Evolutionary conservation across 2,888 invertebrate species (phyloP), one percentile per base, ranked within the genome.

Genomic region (Alsophila aescularia): DNA sequence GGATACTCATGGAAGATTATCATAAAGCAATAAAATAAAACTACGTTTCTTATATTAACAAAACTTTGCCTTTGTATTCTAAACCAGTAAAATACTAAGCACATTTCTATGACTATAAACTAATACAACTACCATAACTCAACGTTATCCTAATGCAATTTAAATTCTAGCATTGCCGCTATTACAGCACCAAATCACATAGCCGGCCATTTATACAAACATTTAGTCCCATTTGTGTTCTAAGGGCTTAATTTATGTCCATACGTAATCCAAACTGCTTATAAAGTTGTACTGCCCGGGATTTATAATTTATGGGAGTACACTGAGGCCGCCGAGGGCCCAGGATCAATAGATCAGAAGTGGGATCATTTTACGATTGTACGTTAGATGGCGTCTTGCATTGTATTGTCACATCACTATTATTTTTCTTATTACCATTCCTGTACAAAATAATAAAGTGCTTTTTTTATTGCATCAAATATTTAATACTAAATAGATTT

Each of bases 191-290:
- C 39, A 45, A 55, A 59, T 59, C 55, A 47, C 50, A 52, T 50
- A 49, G 41, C 59, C 48, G 39, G 52, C 50, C 51, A 52, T 51
- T 56, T 56, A 51, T 45, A 51, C 41, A 45, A 55, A 58, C 52
- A 56, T 60, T 62, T 60, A 60, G 54, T 40, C 49, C 47, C 52
- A 56, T 60, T 65, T 68, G 52, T 57, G 50, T 60, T 63, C 52
- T 60, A 51, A 60, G 56, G 61, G 66, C 60, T 69, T 70, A 73
- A 74, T 74, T 73, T 74, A 74, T 72, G 72, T 66, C 61, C 63
- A 72, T 69, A 65, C 70, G 69, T 74, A 74, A 73, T 73, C 73
- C 69, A 62, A 67, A 57, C 57, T 61, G 64, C 64, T 67, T 69
- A 72, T 69, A 67, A 64, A 62, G 58, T 64, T 62, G 64, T 60